Evolutionary conservation across 1,140 invertebrate genomes (phyloP).

Genomic region (Gerris buenoi): DNA sequence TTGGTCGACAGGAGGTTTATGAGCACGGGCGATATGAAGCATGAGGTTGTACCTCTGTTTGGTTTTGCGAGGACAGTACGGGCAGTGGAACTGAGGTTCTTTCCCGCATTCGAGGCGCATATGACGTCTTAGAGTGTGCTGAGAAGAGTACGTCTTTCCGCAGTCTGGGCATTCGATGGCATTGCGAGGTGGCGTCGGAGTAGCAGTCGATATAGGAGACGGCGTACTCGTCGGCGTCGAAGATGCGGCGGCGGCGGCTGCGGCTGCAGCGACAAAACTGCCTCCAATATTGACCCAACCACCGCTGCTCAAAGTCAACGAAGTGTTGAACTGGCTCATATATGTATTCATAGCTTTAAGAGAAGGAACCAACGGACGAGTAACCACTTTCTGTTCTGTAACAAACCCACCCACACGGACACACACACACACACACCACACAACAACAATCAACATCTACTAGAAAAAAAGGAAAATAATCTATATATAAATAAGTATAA

Average conservation of each 20-base stretch:
- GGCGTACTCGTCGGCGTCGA: neutral
- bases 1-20: conserved; percentile 12
- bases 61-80: conserved; percentile 34
- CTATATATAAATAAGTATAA: too few species aligned
- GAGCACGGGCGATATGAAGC: conserved; percentile 19
- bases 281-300: neutral
- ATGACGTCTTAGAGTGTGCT: conserved; percentile 36
- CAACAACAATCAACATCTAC: neutral
- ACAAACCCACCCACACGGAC: neutral
- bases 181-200: neutral
- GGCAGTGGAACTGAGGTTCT: conserved; percentile 34
- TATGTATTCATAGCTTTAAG: conserved; percentile 8
- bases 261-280: neutral
- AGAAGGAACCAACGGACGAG: conserved; percentile 10
- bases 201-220: neutral
- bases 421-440: neutral
- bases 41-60: conserved; percentile 21
- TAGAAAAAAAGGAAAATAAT: too few species aligned
- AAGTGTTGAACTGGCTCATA: conserved; percentile 2
- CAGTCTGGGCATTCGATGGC: conserved; percentile 34
- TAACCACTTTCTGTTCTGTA: conserved; percentile 11
- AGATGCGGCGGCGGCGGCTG: too few species aligned
- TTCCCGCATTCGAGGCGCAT: conserved; percentile 37
- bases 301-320: neutral
- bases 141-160: conserved; percentile 34